phyloP scores from a whole-genome alignment of 2,888 invertebrate genomes.

The Choreutis nemorana region DNA sequence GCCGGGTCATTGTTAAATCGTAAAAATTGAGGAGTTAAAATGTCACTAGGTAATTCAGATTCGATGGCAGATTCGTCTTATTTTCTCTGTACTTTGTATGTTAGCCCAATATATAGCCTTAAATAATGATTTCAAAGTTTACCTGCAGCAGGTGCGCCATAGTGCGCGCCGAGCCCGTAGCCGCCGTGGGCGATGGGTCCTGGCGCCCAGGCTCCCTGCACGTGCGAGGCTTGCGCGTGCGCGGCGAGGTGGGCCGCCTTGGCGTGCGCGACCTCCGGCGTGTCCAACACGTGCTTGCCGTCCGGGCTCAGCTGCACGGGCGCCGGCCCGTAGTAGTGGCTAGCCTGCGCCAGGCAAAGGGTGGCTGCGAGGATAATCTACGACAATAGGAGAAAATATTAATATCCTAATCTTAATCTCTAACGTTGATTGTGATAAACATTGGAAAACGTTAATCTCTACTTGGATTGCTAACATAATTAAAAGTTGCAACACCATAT shows the following conservation, averaged over 20 bases:
- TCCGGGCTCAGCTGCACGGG: slow-evolving; percentile 59
- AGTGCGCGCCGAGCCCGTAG: slow-evolving; percentile 28
- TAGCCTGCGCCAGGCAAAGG: slow-evolving; percentile 60
- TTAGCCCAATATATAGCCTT: too few species aligned
- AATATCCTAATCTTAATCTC: too few species aligned
- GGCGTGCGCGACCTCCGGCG: slow-evolving; percentile 60
- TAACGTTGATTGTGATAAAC: too few species aligned
- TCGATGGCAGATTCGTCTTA: too few species aligned
- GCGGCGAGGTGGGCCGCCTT: slow-evolving; percentile 55
- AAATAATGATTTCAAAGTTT: slow-evolving; percentile 13
- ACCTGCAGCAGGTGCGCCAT: slow-evolving; percentile 58
- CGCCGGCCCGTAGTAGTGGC: slow-evolving; percentile 60
- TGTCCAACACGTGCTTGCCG: slow-evolving; percentile 61
- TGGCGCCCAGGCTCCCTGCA: slow-evolving; percentile 57
- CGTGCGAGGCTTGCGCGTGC: slow-evolving; percentile 50
- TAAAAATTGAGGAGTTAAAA: too few species aligned
- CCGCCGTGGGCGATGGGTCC: slow-evolving; percentile 28
- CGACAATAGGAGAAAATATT: slow-evolving; percentile 12
- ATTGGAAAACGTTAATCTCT: too few species aligned
- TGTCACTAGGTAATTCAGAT: too few species aligned
- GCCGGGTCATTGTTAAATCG: too few species aligned
- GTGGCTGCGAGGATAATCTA: slow-evolving; percentile 58
- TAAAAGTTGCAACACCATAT: too few species aligned
- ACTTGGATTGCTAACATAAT: too few species aligned
- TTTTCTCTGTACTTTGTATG: too few species aligned